These are phyloP conservation scores for Heliconius hewitsoni DNA, from an alignment of 1,140 invertebrate species.

Conservation along the genomic window DNA sequence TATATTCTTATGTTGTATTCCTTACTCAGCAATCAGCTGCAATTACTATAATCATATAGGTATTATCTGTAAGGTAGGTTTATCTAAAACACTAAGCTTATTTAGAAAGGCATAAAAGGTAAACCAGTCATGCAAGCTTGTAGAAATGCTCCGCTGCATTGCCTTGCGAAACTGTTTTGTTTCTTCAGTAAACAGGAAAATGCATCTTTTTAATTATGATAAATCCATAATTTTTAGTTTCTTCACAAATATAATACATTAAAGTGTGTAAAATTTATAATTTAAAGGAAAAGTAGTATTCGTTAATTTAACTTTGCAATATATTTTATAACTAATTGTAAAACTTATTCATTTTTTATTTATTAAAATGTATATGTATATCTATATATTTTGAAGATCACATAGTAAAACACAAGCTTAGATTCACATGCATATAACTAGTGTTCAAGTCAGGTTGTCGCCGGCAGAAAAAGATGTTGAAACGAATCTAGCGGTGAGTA, in stretches of 20 bases:
- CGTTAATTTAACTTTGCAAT: too few relatives aligned
- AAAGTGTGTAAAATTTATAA: neutral
- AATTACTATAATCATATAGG: slow-evolving; percentile 7
- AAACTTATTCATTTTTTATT: too few relatives aligned
- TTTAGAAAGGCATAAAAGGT: slow-evolving; percentile 44
- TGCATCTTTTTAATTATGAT: slow-evolving; percentile 8
- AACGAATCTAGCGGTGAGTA: slow-evolving; percentile 63
- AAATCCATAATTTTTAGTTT: neutral
- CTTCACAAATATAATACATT: neutral
- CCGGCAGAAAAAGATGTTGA: slow-evolving; percentile 63
- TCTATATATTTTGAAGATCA: too few relatives aligned
- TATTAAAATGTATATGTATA: too few relatives aligned
- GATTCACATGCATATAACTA: slow-evolving; percentile 3
- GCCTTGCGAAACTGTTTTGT: slow-evolving; percentile 40
- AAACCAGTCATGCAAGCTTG: slow-evolving; percentile 40
- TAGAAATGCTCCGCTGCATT: slow-evolving; percentile 33
- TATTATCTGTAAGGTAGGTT: slow-evolving; percentile 24
- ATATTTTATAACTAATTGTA: too few relatives aligned
- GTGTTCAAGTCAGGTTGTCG: slow-evolving; percentile 41
- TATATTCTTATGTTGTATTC: neutral
- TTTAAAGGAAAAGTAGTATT: neutral
- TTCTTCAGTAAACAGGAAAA: slow-evolving; percentile 40
- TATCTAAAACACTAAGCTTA: slow-evolving; percentile 34
- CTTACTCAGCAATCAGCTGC: neutral
- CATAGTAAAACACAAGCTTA: neutral